Conservation (phyloP, 2,797 vertebrate species). For the Hydrophis major region DNA sequence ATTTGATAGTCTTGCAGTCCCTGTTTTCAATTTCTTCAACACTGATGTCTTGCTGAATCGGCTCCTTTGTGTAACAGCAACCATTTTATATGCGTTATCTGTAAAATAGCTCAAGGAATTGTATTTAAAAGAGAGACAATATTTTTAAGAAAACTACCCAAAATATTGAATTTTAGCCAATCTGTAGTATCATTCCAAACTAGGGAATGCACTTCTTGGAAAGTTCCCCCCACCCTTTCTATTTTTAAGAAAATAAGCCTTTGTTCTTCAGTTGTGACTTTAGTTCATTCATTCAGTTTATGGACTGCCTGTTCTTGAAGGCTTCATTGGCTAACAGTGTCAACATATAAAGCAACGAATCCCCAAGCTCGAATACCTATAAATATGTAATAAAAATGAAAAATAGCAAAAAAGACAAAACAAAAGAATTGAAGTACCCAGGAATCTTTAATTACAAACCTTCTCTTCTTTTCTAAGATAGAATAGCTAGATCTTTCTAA, state of each 20-base stretch:
- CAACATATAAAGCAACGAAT: not conserved
- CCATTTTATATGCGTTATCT: not conserved
- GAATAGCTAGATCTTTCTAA: not conserved
- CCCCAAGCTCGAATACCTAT: not conserved
- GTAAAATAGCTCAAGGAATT: not conserved
- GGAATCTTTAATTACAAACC: not conserved
- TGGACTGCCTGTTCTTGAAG: not conserved
- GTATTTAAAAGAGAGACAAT: not conserved
- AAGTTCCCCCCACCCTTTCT: not conserved
- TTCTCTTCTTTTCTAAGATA: not conserved
- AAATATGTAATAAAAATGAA: not conserved
- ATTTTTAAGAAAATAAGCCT: not conserved
- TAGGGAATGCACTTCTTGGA: not conserved
- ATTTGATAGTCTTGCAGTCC: not conserved
- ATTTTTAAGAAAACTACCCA: not conserved
- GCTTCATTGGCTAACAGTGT: not conserved
- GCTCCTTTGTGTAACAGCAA: not conserved
- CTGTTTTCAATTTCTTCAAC: not conserved
- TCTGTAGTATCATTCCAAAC: not conserved
- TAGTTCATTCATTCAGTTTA: not conserved
- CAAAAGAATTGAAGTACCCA: not conserved
- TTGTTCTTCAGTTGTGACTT: not conserved
- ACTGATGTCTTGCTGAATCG: not conserved
- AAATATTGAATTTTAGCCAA: constrained; percentile 7
- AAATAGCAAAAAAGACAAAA: not conserved